Conservation (phyloP, 2,888 invertebrate genomes). For the Heterodera filipjevi region DNA sequence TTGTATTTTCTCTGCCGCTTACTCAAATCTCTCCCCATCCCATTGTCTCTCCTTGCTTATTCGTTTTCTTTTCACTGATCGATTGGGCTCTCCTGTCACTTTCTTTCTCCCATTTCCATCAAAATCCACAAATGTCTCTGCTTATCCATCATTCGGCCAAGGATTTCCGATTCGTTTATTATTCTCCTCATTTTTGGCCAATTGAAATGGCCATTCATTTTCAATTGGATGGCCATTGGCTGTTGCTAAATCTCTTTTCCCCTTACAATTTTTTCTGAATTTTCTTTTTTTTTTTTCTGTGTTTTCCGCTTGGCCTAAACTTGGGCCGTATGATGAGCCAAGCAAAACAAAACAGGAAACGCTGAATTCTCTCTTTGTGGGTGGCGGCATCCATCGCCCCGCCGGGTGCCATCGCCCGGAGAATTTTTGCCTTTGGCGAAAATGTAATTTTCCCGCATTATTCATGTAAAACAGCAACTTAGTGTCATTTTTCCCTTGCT, state of each 20-base stretch:
- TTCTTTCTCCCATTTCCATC: background rate
- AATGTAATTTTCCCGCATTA: constrained; percentile 8
- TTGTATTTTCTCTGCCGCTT: background rate
- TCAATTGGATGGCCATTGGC: background rate
- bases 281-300: background rate
- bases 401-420: background rate
- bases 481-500: background rate
- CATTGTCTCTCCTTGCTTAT: background rate
- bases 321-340: background rate
- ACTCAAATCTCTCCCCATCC: background rate
- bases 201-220: background rate
- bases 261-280: background rate
- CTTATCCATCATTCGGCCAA: background rate
- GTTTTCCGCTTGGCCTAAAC: constrained; percentile 9
- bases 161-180: background rate
- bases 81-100: background rate
- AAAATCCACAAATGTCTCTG: background rate
- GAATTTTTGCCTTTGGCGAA: background rate
- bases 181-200: background rate
- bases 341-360: background rate
- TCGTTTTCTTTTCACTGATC: background rate
- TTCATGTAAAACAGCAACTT: background rate
- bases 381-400: background rate
- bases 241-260: background rate
- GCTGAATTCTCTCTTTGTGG: background rate